These are phyloP conservation scores for Drosophila nigricruria DNA, from an alignment of 2,888 invertebrate species.

Conservation along the genomic window DNA sequence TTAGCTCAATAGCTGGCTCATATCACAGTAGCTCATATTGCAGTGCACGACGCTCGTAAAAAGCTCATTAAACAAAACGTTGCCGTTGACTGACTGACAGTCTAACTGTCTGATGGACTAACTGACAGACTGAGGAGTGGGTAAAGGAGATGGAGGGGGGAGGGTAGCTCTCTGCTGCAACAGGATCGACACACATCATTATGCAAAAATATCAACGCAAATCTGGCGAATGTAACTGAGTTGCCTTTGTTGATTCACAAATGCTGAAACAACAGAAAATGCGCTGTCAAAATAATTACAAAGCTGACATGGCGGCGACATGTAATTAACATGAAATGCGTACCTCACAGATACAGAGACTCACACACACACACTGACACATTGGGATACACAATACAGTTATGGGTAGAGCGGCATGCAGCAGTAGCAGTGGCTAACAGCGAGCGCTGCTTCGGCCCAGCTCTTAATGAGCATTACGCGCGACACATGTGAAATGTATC, in stretches of 20 bases:
- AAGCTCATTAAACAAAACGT: conserved; percentile 71
- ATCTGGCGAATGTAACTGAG: conserved; percentile 58
- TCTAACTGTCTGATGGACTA: conserved; percentile 18
- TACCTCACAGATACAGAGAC: conserved; percentile 41
- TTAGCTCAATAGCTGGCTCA: conserved; percentile 7
- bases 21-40: conserved; percentile 30
- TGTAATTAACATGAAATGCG: conserved; percentile 76
- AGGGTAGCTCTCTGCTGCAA: conserved; percentile 2
- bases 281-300: conserved; percentile 77
- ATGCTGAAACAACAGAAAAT: conserved; percentile 62
- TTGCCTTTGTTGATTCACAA: conserved; percentile 54
- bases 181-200: conserved; percentile 68
- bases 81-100: conserved; percentile 34
- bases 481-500: conserved; percentile 64
- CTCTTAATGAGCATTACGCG: conserved; percentile 58
- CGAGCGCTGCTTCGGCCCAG: conserved; percentile 37
- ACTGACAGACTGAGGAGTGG: background rate
- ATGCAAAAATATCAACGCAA: conserved; percentile 54
- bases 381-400: conserved; percentile 11
- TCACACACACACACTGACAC: background rate
- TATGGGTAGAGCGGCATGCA: conserved; percentile 19
- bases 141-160: background rate
- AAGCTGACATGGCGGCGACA: conserved; percentile 63
- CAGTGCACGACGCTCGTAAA: conserved; percentile 51
- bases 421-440: conserved; percentile 15